Conservation (phyloP, 2,888 invertebrate genomes). For the Orthonevra nobilis region DNA sequence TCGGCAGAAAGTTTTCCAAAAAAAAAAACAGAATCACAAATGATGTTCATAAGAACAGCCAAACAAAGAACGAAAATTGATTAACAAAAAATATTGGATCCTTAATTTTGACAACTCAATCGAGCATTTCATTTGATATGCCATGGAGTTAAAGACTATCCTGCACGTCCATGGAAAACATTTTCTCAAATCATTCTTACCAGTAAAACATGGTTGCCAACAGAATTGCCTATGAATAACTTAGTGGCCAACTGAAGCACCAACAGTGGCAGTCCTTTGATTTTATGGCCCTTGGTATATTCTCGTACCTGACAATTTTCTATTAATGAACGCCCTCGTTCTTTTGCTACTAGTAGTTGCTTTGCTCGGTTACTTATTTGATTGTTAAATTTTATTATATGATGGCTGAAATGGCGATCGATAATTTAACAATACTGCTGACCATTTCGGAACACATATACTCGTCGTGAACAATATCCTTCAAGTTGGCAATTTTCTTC, state of each 20-base stretch:
- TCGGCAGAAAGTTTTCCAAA: no score
- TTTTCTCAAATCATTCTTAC: slow-evolving; percentile 32
- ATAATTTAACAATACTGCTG: slow-evolving; percentile 56
- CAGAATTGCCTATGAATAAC: slow-evolving; percentile 48
- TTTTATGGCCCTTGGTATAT: slow-evolving; percentile 23
- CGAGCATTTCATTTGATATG: no score
- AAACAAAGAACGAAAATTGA: no score
- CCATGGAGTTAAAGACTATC: no score
- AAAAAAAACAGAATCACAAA: no score
- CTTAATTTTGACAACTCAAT: no score
- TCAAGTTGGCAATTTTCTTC: slow-evolving; percentile 59
- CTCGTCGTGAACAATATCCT: background rate
- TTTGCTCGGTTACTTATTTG: slow-evolving; percentile 45
- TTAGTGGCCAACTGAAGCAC: slow-evolving; percentile 44
- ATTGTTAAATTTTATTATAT: slow-evolving; percentile 62
- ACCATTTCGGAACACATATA: slow-evolving; percentile 44
- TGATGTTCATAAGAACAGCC: no score
- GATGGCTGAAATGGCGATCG: slow-evolving; percentile 59
- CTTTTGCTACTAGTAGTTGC: background rate
- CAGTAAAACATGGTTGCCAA: slow-evolving; percentile 13
- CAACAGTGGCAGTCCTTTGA: slow-evolving; percentile 42
- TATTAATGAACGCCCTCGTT: background rate
- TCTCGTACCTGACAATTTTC: slow-evolving; percentile 2
- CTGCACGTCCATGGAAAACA: background rate
- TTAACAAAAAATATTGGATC: no score